Evolutionary conservation across 2,888 invertebrate species (phyloP), one percentile per base, ranked within the genome.

Genomic region (Erebia ligea): DNA sequence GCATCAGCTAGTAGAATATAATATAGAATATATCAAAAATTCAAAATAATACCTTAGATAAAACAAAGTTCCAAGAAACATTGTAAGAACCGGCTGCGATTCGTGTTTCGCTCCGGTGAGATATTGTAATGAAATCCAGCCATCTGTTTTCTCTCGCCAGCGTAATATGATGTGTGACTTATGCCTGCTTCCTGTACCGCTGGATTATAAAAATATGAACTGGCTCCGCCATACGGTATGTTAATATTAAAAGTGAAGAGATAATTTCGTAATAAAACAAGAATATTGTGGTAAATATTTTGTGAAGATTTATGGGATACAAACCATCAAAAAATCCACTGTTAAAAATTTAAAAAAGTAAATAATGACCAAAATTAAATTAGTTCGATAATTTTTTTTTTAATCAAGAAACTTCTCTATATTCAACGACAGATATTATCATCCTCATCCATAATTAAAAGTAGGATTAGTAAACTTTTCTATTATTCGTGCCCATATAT

Each of bases 101-200:
- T 86, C 85, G 82, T 84, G 85, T 88, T 88, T 85, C 86, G 86
- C 86, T 73, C 84, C 83, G 82, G 81, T 89, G 88, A 90, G 84
- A 87, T 89, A 90, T 89, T 90, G 90, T 91, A 90, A 91, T 90
- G 90, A 90, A 90, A 90, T 89, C 87, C 85, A 82, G 84, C 90
- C 91, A 89, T 91, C 91, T 91, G 91, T 88, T 90, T 89, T 89
- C 88, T 87, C 86, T 89, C 88, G 83, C 82, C 82, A 79, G 78
- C 83, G 84, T 86, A 85, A 86, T 86, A 85, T 86, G 87, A 88
- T 82, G 83, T 86, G 86, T 82, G 83, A 85, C 82, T 80, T 79
- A 82, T 68, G 81, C 79, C 86, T 86, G 86, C 78, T 86, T 84
- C 83, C 82, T 82, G 82, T 85, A 83, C 80, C 82, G 77, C 81